Evolutionary conservation across 2,113 vertebrate genomes (phyloP), one percentile per base, ranked within the genome.

Genomic region (Eulacestoma nigropectus): DNA sequence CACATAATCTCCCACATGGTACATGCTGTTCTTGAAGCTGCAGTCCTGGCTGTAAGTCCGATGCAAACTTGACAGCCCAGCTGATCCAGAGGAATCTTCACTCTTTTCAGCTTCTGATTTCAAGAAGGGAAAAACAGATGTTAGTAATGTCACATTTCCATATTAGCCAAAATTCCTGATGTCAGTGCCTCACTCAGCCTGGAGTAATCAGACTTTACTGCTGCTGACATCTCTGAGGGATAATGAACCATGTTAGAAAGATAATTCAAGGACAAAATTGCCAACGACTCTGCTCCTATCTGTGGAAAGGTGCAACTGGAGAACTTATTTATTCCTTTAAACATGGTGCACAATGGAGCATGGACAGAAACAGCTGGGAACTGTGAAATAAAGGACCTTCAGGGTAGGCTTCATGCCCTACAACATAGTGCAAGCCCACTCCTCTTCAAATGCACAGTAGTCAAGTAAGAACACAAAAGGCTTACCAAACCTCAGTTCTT

Each of bases 1-100:
- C 29, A 99, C 99, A 7, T 99, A 99, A 75, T 99, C 99, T 56
- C 99, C 99, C 77, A 99, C 99, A 1, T 99, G 99, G 96, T 99
- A 99, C 99, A 99, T 99, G 93, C 99, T 99, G 95, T 99, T 99
- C 96, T 99, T 99, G 97, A 99, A 99, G 98, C 99, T 99, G 98
- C 99, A 99, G 96, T 99, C 99, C 96, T 99, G 99, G 93, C 99
- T 99, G 94, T 99, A 99, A 19, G 99, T 99, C 35, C 99, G 98
- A 85, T 99, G 99, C 68, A 99, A 97, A 82, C 96, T 98, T 9
- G 98, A 98, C 84, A 99, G 98, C 96, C 99, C 99, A 35, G 98
- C 91, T 72, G 98, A 98, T 50, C 98, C 98, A 13, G 98, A 98
- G 27, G 98, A 97, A 78, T 99, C 99, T 89, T 99, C 99, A 87